Evolutionary conservation across 2,113 vertebrate species (phyloP).

Genomic region (Syngnathus typhle): DNA sequence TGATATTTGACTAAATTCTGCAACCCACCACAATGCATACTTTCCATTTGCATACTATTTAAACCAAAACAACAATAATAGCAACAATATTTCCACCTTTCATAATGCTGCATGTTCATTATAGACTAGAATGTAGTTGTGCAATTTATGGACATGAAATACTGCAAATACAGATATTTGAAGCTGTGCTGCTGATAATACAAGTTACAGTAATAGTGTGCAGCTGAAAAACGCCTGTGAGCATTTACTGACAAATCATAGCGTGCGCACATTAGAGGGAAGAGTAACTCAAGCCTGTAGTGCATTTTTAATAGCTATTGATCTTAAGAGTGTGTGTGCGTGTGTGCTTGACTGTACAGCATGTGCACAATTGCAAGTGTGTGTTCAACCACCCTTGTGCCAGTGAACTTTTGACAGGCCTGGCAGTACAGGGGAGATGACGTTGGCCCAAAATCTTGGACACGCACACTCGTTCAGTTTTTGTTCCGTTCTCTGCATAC

Average conservation of each 20-base stretch:
- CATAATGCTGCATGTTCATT: neutral
- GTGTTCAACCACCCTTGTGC: constrained; percentile 10
- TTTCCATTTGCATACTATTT: neutral
- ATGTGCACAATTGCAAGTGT: constrained; percentile 11
- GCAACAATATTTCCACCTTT: neutral
- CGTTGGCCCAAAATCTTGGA: constrained; percentile 32
- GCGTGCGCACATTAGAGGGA: constrained; percentile 40
- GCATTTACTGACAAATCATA: constrained; percentile 56
- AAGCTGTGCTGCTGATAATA: constrained; percentile 50
- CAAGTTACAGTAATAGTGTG: constrained; percentile 51
- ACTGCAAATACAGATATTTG: neutral
- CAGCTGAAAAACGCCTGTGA: constrained; percentile 36
- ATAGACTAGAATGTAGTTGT: neutral
- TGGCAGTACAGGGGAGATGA: constrained; percentile 13
- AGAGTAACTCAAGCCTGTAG: constrained; percentile 44
- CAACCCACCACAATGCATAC: neutral
- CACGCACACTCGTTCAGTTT: neutral
- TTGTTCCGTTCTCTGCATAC: constrained; percentile 6
- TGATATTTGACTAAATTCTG: neutral
- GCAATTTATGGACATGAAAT: neutral
- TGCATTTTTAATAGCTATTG: constrained; percentile 62
- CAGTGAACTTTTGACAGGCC: constrained; percentile 34
- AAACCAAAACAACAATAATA: neutral
- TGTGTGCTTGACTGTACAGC: neutral
- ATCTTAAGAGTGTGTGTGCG: constrained; percentile 35